Percentiles rank a stretch among this genome's conserved stretches.
Conservation (phyloP, 2,888 invertebrate species). For the Oligia latruncula region DNA sequence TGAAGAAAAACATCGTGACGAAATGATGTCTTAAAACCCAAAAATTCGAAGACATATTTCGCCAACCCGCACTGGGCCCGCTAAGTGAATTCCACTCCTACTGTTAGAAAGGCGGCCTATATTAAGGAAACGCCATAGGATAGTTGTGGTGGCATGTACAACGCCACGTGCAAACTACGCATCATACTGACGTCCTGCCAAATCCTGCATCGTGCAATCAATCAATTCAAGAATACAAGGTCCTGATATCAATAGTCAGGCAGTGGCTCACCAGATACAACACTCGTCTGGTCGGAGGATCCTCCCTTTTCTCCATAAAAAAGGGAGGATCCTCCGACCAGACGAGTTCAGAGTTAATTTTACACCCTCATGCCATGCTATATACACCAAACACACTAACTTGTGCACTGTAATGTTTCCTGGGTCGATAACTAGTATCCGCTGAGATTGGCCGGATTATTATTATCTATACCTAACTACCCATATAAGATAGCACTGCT, state of each 20-base stretch:
- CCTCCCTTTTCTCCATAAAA: too few species aligned
- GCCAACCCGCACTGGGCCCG: background rate
- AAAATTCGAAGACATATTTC: background rate
- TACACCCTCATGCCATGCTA: background rate
- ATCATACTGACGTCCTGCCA: background rate
- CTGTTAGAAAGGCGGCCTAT: background rate
- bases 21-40: background rate
- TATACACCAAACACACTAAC: background rate
- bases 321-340: too few species aligned
- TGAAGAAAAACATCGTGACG: background rate
- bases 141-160: background rate
- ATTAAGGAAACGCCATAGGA: background rate
- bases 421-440: background rate
- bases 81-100: background rate
- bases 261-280: too few species aligned
- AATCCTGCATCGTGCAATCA: background rate
- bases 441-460: background rate
- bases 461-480: background rate
- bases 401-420: background rate
- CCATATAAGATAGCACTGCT: conserved; percentile 50
- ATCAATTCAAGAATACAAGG: too few species aligned
- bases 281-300: too few species aligned
- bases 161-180: background rate
- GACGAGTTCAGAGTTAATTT: too few species aligned
- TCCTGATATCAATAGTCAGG: too few species aligned